Evolutionary conservation across 2,797 vertebrate species (phyloP).

Genomic region (Karalla daura): DNA sequence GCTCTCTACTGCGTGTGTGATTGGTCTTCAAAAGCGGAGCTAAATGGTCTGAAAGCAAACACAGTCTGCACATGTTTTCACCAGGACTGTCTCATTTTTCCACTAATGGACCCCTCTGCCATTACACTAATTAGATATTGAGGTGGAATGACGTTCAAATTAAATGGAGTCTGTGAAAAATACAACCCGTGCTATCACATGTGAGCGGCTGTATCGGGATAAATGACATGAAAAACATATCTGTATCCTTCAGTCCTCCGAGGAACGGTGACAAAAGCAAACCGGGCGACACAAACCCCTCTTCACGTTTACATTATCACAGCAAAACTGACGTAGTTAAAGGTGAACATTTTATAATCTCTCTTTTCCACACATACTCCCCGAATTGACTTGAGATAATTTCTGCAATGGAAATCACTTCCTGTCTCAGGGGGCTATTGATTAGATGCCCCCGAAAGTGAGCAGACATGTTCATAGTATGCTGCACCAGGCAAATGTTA

Average conservation of each 20-base stretch:
- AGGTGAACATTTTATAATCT: conserved; percentile 7
- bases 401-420: conserved; percentile 40
- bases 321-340: neutral
- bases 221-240: neutral
- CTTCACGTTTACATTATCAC: neutral
- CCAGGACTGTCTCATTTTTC: neutral
- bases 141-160: neutral
- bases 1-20: too few species aligned
- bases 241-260: neutral
- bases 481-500: conserved; percentile 24
- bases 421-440: conserved; percentile 28
- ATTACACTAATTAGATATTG: neutral
- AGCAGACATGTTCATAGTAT: conserved; percentile 17
- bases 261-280: neutral
- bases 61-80: neutral
- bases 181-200: neutral
- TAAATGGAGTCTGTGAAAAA: neutral
- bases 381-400: conserved; percentile 16
- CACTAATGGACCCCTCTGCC: neutral
- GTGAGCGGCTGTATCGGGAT: neutral
- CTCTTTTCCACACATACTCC: conserved; percentile 18
- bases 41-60: neutral
- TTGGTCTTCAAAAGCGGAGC: neutral
- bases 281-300: too few species aligned
- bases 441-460: conserved; percentile 39